Base-by-base conservation (phyloP, 2,888 invertebrate species). In the Altica lythri region DNA sequence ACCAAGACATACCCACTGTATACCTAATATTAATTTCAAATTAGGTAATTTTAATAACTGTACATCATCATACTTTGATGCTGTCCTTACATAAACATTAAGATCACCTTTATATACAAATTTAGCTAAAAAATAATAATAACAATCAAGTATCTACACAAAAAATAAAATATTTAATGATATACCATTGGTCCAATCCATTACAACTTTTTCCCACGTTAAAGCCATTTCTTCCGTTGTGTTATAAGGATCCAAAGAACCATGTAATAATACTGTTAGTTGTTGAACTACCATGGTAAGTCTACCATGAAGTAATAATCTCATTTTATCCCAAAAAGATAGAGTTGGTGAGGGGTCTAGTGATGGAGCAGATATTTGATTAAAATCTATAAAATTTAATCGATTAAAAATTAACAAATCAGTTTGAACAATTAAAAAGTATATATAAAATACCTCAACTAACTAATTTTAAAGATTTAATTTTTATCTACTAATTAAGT, bases 141-240 rank as follows among this genome's bases (percentile, higher is more conserved):
- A n/a, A n/a, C n/a, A n/a, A n/a, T n/a, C n/a, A n/a, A n/a, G n/a
- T n/a, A n/a, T n/a, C n/a, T n/a, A n/a, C n/a, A n/a, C n/a, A n/a
- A n/a, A n/a, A n/a, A n/a, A n/a, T n/a, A n/a, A n/a, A n/a, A n/a
- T n/a, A n/a, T n/a, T n/a, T n/a, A n/a, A 32, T 1, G 19, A 13
- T 37, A 35, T 72, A 82, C 92, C 94, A 74, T 95, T 93, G 0
- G 94, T 95, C 97, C 98, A 98, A 68, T 98, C 95, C 71, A 99
- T 86, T 22, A 91, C 89, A 2, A 96, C 85, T 66, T 93, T 88
- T 29, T 86, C 89, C 97, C 98, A 99, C 0, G 93, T 92, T 60
- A 97, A 82, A 76, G 99, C 98, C 93, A 99, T 96, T 78, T 98
- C 93, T 76, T 99, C 99, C 0, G 98, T 98, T 2, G 95, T 95